Conservation (phyloP, 2,888 invertebrate species). For the Coenonympha arcania region DNA sequence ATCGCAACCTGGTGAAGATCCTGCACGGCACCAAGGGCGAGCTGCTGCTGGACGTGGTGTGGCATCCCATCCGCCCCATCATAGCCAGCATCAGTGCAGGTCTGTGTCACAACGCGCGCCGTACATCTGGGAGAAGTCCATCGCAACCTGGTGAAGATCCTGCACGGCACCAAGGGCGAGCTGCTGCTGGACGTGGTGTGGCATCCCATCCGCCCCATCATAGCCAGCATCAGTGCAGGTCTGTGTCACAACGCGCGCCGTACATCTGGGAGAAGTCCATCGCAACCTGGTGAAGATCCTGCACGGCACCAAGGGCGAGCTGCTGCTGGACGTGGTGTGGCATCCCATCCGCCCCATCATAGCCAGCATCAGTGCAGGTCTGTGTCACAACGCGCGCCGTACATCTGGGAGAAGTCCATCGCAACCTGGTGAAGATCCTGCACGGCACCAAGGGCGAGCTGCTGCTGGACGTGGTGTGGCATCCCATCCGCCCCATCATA, state of each 20-base stretch:
- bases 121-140: conserved; percentile 98
- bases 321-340: conserved; percentile 98
- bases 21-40: conserved; percentile 99
- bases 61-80: conserved; percentile 99
- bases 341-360: conserved; percentile 98
- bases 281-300: conserved; percentile 98
- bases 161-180: conserved; percentile 99
- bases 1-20: conserved; percentile 98
- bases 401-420: conserved; percentile 98
- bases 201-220: conserved; percentile 98
- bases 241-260: conserved; percentile 87
- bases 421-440: conserved; percentile 98
- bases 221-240: conserved; percentile 95
- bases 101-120: conserved; percentile 87
- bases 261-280: conserved; percentile 99
- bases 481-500: conserved; percentile 97
- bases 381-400: conserved; percentile 89
- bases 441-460: conserved; percentile 99
- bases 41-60: conserved; percentile 95
- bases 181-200: conserved; percentile 97
- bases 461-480: conserved; percentile 98
- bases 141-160: conserved; percentile 97
- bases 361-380: conserved; percentile 94
- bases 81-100: conserved; percentile 96
- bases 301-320: conserved; percentile 98